Evolutionary conservation across 2,113 vertebrate species (phyloP), one percentile per base, ranked within the genome.

Genomic region (Saiga tatarica): DNA sequence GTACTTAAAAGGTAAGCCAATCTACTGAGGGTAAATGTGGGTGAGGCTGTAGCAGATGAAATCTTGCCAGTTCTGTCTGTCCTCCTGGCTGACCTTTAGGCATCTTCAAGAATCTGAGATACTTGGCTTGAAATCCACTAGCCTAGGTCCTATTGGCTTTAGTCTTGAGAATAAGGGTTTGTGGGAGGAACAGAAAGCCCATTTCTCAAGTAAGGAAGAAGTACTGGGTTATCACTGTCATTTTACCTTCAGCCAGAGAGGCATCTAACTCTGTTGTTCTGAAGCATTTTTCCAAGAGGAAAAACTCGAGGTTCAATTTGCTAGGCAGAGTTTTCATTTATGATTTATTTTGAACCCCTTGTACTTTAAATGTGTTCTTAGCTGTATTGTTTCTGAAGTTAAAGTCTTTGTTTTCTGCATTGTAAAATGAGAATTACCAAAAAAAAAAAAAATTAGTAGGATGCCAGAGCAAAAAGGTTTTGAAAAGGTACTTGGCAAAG

Each of bases 401-500:
- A 86, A 47, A 93, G 5, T 97, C 45, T 84, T n/a, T 78, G 74
- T 92, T 95, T 91, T 91, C 36, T 87, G 10, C 92, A 28, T 64
- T 89, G 47, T 47, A 82, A 85, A 93, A 96, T 78, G 28, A 93
- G 30, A 78, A 92, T 36, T 30, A 64, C 3, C 10, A 47, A 50
- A 53, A 78, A 94, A 39, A 76, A 87, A 42, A 92, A 21, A 45
- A 55, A 86, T 21, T 91, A 47, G 26, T 33, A 81, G 17, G 36
- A 87, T 90, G 64, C 50, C 42, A 93, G 62, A 95, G 90, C 19
- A 94, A 91, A 98, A 96, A 96, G 50, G n/a, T 94, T 97, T 96
- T 94, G 64, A 93, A 98, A 97, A 94, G 88, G 59, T 93, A 87
- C 64, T 92, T 95, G 98, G 93, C 87, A 97, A 96, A 96, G 85